A percentile compares a stretch with the other conserved stretches of the same genome.
Evolutionary conservation across 2,797 vertebrate genomes (phyloP).

Genomic region (Kryptopterus vitreolus): DNA sequence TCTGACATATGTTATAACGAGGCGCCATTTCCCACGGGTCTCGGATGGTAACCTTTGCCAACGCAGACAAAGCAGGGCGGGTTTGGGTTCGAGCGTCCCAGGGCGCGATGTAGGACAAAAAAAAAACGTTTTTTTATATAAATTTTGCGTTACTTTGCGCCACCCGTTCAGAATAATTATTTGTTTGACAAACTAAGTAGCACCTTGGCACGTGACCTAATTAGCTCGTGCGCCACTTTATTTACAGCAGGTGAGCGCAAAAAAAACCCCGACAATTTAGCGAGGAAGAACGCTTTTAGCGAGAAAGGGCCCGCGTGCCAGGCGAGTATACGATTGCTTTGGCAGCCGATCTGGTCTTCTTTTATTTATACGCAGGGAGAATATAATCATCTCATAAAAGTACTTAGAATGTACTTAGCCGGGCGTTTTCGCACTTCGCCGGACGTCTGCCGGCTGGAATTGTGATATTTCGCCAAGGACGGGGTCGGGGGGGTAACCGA

Average conservation of each 20-base stretch:
- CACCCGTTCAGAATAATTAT: slow-evolving; percentile 17
- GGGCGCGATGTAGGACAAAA: slow-evolving; percentile 70
- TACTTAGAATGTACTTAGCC: slow-evolving; percentile 7
- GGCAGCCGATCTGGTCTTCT: slow-evolving; percentile 19
- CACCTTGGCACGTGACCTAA: slow-evolving; percentile 37
- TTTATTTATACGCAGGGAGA: background rate
- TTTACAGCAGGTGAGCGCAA: slow-evolving; percentile 36
- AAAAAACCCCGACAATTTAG: slow-evolving; percentile 19
- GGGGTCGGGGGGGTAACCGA: slow-evolving; percentile 5
- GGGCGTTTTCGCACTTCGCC: background rate
- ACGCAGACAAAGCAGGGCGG: slow-evolving; percentile 64
- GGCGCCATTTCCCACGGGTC: slow-evolving; percentile 69
- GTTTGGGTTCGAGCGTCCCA: slow-evolving; percentile 62
- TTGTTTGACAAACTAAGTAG: slow-evolving; percentile 34
- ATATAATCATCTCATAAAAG: slow-evolving; percentile 25
- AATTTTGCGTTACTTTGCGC: slow-evolving; percentile 16
- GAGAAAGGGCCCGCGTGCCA: slow-evolving; percentile 2
- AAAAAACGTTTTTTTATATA: too few species aligned
- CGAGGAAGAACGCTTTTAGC: slow-evolving; percentile 11
- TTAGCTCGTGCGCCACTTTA: slow-evolving; percentile 30
- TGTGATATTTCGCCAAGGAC: background rate
- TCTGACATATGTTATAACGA: slow-evolving; percentile 72
- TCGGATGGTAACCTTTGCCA: slow-evolving; percentile 70
- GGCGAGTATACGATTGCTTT: slow-evolving; percentile 27
- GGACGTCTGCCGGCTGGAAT: background rate